Evolutionary conservation across 2,888 invertebrate species (phyloP).

Genomic region (Sicus ferrugineus): DNA sequence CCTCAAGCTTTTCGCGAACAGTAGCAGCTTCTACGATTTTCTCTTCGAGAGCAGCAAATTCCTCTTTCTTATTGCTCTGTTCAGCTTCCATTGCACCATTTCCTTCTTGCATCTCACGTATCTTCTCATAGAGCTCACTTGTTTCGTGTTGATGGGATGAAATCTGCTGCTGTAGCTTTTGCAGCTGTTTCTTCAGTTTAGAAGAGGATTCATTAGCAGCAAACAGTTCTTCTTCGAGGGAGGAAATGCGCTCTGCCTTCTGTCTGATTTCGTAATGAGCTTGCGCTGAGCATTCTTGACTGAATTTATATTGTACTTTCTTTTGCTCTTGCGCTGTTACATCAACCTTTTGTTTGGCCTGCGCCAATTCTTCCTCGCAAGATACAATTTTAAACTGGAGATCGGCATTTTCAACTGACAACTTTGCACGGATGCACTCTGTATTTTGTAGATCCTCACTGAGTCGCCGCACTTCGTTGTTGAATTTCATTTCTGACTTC

Average conservation of each 20-base stretch:
- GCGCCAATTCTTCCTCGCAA: conserved; percentile 32
- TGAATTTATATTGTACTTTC: conserved; percentile 29
- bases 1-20: conserved; percentile 15
- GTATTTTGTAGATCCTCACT: conserved; percentile 42
- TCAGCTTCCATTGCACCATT: conserved; percentile 36
- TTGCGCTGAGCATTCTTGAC: background rate
- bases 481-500: no score
- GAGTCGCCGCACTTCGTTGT: conserved; percentile 44
- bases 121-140: conserved; percentile 31
- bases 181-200: conserved; percentile 28
- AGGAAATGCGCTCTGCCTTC: conserved; percentile 26
- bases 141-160: conserved; percentile 20
- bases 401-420: conserved; percentile 39
- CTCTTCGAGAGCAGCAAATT: conserved; percentile 26
- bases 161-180: conserved; percentile 11
- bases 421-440: conserved; percentile 44
- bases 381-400: conserved; percentile 37
- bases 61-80: conserved; percentile 30
- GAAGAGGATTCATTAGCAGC: conserved; percentile 7
- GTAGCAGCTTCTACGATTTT: conserved; percentile 31
- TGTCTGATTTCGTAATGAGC: conserved; percentile 28
- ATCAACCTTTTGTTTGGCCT: conserved; percentile 20
- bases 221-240: conserved; percentile 28
- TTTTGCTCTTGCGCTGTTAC: conserved; percentile 32
- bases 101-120: conserved; percentile 20